Conservation (phyloP, 2,888 invertebrate species). For the Xanthia togata region DNA sequence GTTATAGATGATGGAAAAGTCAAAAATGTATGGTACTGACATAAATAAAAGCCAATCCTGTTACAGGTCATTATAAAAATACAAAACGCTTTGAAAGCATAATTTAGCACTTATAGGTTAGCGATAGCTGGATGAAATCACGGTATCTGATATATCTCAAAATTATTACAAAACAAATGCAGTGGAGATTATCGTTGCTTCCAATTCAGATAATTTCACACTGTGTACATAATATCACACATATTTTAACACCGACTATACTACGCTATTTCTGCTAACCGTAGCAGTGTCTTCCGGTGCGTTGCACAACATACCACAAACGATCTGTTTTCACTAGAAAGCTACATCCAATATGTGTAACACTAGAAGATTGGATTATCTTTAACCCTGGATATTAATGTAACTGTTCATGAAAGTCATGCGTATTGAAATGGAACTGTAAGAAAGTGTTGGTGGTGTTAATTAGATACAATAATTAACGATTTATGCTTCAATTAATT, state of each 20-base stretch:
- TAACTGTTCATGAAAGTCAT: slow-evolving; percentile 60
- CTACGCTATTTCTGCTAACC: slow-evolving; percentile 50
- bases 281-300: slow-evolving; percentile 77
- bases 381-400: slow-evolving; percentile 68
- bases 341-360: slow-evolving; percentile 87
- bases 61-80: no score
- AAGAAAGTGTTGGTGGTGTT: slow-evolving; percentile 23
- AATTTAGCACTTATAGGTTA: not conserved
- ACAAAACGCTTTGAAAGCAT: no score
- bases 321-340: slow-evolving; percentile 87
- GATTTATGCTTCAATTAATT: not conserved
- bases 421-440: slow-evolving; percentile 51
- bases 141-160: not conserved
- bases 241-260: slow-evolving; percentile 10
- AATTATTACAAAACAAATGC: not conserved
- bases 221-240: slow-evolving; percentile 8
- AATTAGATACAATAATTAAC: not conserved
- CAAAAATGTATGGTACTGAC: not conserved
- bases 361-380: slow-evolving; percentile 80
- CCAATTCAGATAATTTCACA: not conserved
- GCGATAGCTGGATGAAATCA: not conserved
- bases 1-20: not conserved
- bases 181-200: not conserved
- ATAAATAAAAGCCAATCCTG: no score
- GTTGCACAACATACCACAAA: slow-evolving; percentile 85